Percentiles rank a stretch among this genome's conserved stretches.
These are phyloP conservation scores for Morpho deidamia DNA, from an alignment of 2,888 invertebrate genomes.

Conservation along the genomic window DNA sequence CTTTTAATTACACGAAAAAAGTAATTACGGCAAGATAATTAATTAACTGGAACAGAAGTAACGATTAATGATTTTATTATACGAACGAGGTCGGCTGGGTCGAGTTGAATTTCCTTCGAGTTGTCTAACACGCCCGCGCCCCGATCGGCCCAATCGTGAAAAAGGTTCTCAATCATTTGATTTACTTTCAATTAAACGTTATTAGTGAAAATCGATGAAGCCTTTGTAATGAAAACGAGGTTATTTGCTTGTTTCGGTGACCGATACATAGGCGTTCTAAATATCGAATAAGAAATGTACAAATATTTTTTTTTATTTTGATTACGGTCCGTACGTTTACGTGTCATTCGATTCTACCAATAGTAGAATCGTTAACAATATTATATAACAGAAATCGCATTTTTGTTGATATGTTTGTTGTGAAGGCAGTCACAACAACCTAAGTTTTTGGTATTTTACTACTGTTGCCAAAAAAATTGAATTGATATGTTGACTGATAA, in stretches of 20 bases:
- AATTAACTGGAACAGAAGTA: slow-evolving; percentile 79
- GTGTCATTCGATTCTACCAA: too few relatives aligned
- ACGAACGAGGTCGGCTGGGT: slow-evolving; percentile 71
- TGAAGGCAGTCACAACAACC: too few relatives aligned
- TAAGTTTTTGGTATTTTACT: too few relatives aligned
- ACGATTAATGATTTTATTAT: slow-evolving; percentile 79
- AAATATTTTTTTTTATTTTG: too few relatives aligned
- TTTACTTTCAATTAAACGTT: slow-evolving; percentile 55
- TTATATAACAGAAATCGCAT: too few relatives aligned
- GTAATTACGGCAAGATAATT: slow-evolving; percentile 78
- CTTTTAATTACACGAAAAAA: slow-evolving; percentile 79
- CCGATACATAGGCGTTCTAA: background rate
- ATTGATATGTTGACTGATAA: too few relatives aligned
- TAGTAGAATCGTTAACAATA: too few relatives aligned
- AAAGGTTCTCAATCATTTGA: slow-evolving; percentile 53
- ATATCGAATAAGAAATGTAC: background rate
- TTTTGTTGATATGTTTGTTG: too few relatives aligned
- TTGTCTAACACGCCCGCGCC: slow-evolving; percentile 23
- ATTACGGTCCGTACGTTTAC: too few relatives aligned
- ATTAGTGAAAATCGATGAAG: slow-evolving; percentile 36
- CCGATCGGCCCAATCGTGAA: slow-evolving; percentile 23
- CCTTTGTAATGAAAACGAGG: slow-evolving; percentile 29
- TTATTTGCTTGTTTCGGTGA: slow-evolving; percentile 1
- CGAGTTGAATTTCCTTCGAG: slow-evolving; percentile 64
- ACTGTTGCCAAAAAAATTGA: too few relatives aligned